phyloP scores from a whole-genome alignment of 2,888 invertebrate species.

The Morpho helenor region DNA sequence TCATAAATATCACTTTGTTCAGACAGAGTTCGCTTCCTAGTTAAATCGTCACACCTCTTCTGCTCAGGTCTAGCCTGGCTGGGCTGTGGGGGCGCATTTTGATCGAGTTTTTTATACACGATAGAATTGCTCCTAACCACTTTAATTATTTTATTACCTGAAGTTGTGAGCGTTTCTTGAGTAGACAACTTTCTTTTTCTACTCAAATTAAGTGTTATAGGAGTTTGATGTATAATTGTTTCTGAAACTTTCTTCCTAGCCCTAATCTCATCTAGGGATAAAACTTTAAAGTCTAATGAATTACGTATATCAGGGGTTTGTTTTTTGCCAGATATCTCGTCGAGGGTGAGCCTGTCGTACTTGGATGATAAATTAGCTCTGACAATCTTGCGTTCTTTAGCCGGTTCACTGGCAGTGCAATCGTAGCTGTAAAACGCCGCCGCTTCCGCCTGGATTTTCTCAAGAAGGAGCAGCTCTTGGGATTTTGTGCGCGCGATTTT shows the following conservation, averaged over 20 bases:
- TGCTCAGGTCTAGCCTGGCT: conserved; percentile 40
- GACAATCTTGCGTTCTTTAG: conserved; percentile 47
- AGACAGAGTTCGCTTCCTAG: conserved; percentile 61
- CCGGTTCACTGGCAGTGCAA: conserved; percentile 38
- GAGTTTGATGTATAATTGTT: conserved; percentile 34
- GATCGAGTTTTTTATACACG: conserved; percentile 64
- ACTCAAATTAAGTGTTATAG: conserved; percentile 56
- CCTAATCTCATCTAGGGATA: conserved; percentile 75
- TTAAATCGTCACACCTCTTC: conserved; percentile 41
- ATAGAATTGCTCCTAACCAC: conserved; percentile 68
- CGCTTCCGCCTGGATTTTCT: conserved; percentile 84
- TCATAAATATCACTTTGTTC: conserved; percentile 60
- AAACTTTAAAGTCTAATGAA: conserved; percentile 65
- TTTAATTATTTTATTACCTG: conserved; percentile 69
- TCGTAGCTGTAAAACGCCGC: conserved; percentile 86
- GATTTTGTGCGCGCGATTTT: conserved; percentile 75
- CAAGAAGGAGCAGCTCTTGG: conserved; percentile 83
- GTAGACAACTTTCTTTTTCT: conserved; percentile 65
- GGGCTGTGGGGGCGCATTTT: conserved; percentile 36
- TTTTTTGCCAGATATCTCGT: conserved; percentile 67
- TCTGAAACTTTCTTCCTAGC: conserved; percentile 48
- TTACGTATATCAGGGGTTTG: conserved; percentile 40
- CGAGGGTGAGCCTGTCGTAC: conserved; percentile 72
- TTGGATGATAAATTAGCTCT: conserved; percentile 50
- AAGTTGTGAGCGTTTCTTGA: conserved; percentile 59